Percentiles rank a stretch among this genome's conserved stretches.
Conservation (phyloP, 2,888 invertebrate genomes). For the Helobdella robusta region DNA sequence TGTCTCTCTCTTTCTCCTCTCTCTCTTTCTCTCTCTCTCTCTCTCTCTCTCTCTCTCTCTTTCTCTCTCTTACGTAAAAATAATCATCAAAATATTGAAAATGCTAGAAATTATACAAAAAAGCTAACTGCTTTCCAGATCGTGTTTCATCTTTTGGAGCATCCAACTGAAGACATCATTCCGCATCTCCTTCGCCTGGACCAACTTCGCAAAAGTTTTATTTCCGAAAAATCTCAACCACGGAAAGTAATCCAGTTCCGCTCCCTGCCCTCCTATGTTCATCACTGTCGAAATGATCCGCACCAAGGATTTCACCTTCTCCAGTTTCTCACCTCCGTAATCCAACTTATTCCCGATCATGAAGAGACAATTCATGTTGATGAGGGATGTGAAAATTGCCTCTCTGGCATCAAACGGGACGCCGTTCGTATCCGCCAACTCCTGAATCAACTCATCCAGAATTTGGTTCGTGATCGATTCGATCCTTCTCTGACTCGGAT, state of each 20-base stretch:
- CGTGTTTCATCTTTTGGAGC: slow-evolving; percentile 11
- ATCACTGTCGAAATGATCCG: slow-evolving; percentile 25
- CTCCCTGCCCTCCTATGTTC: slow-evolving; percentile 32
- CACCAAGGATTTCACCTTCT: slow-evolving; percentile 20
- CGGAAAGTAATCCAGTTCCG: slow-evolving; percentile 40
- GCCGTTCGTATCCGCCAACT: background rate
- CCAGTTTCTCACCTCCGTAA: slow-evolving; percentile 11
- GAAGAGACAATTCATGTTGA: slow-evolving; percentile 25
- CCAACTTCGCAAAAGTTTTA: slow-evolving; percentile 35
- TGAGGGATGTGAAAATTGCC: slow-evolving; percentile 18
- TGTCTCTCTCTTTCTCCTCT: too few relatives aligned
- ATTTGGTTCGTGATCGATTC: slow-evolving; percentile 24
- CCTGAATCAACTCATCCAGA: slow-evolving; percentile 23
- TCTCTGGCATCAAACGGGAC: slow-evolving; percentile 21
- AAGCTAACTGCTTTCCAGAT: slow-evolving; percentile 10
- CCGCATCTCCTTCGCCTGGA: slow-evolving; percentile 36
- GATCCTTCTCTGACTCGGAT: slow-evolving; percentile 23
- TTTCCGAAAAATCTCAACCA: slow-evolving; percentile 36
- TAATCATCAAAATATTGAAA: background rate
- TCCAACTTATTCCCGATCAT: slow-evolving; percentile 27
- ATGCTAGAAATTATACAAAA: background rate
- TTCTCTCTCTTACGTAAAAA: background rate
- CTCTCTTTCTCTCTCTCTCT: too few relatives aligned
- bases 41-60: too few relatives aligned
- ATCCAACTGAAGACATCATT: slow-evolving; percentile 33